Evolutionary conservation across 2,888 invertebrate species (phyloP).

Genomic region (Hydrotaea diabolus): DNA sequence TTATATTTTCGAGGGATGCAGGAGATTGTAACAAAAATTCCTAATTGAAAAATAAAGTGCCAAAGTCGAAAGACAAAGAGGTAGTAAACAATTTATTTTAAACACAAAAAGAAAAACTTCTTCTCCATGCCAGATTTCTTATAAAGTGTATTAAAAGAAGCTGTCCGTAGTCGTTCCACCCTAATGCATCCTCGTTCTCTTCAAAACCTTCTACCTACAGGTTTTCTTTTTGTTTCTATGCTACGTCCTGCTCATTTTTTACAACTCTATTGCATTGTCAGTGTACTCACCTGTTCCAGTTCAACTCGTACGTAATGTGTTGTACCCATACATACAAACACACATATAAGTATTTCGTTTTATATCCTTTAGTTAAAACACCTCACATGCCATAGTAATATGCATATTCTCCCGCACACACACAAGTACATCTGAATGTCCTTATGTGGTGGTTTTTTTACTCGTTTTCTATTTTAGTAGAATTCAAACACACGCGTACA

Average conservation of each 20-base stretch:
- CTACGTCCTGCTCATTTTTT: background rate
- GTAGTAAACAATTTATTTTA: no score
- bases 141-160: no score
- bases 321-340: background rate
- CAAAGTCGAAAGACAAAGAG: no score
- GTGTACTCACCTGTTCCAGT: background rate
- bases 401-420: constrained; percentile 6
- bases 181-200: background rate
- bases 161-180: background rate
- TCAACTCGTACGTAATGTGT: background rate
- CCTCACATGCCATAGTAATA: background rate
- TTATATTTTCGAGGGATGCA: no score
- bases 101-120: no score
- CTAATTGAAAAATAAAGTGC: no score
- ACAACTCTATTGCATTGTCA: background rate
- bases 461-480: background rate
- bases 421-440: background rate
- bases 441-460: background rate
- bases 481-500: background rate
- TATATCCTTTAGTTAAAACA: background rate
- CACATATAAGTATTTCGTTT: background rate
- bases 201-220: background rate
- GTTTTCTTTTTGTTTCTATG: background rate
- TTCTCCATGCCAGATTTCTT: no score
- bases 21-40: no score